Evolutionary conservation across 2,113 vertebrate genomes (phyloP).

Genomic region (Polyodon spathula): DNA sequence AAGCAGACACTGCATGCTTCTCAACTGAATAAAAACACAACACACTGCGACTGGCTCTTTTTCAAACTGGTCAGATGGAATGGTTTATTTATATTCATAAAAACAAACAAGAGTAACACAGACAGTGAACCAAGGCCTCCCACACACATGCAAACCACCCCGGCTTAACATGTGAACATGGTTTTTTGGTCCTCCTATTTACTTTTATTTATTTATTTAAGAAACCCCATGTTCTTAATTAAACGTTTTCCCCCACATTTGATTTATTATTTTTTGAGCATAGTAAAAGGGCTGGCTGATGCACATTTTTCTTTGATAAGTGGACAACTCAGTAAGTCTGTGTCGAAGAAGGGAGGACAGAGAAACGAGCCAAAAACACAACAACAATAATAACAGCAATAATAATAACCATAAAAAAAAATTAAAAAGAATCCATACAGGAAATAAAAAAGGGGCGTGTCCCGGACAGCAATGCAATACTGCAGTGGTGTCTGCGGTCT

Average conservation of each 20-base stretch:
- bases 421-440: slow-evolving; percentile 25
- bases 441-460: slow-evolving; percentile 32
- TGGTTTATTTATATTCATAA: slow-evolving; percentile 91
- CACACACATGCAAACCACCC: slow-evolving; percentile 70
- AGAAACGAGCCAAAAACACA: slow-evolving; percentile 33
- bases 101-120: slow-evolving; percentile 82
- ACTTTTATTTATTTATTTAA: slow-evolving; percentile 32
- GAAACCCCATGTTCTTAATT: slow-evolving; percentile 27
- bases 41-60: background rate
- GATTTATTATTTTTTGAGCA: background rate
- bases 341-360: slow-evolving; percentile 22
- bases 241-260: slow-evolving; percentile 11
- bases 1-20: background rate
- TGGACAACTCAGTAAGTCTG: slow-evolving; percentile 3
- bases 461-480: slow-evolving; percentile 52
- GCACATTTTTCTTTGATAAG: slow-evolving; percentile 11
- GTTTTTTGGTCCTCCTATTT: slow-evolving; percentile 18
- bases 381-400: slow-evolving; percentile 25
- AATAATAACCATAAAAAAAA: slow-evolving; percentile 11
- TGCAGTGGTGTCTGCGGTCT: slow-evolving; percentile 51
- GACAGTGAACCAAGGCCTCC: slow-evolving; percentile 67
- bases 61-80: slow-evolving; percentile 60
- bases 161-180: slow-evolving; percentile 16
- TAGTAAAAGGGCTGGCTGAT: background rate
- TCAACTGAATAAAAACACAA: background rate